Evolutionary conservation across 2,797 vertebrate genomes (phyloP), one percentile per base, ranked within the genome.

Genomic region (Anguilla megastoma): DNA sequence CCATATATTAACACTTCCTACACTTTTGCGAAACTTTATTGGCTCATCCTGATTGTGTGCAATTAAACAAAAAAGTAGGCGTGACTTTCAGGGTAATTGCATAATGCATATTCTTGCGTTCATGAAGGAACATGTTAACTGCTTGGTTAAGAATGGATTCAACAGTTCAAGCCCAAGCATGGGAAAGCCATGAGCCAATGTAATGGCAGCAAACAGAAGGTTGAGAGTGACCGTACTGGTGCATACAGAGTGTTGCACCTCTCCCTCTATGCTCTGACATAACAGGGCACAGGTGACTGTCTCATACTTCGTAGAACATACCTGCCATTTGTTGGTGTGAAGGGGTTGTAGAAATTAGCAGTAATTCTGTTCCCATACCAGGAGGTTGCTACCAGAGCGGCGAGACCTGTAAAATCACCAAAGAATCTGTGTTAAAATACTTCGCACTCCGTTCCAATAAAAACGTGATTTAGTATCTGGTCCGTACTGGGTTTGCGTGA

Each of bases 311-410:
- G 2, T 33, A 33, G n/a, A 79, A 85, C 91, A 91, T 85, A 96
- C 96, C 85, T 96, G 45, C 91, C 0, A n/a, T 96, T 96, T 45
- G 96, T 96, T 0, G 96, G 95, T 45, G 95, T 96, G 33, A 95
- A 94, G 0, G 96, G 96, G 91, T 95, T 16, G 90, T 96, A 96
- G 86, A 97, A 96, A 0, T 96, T 93, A 79, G 88, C 5, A 1
- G 95, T 92, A 88, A 96, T 95, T 79, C 92, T 94, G 88, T 95
- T 85, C 7, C 94, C 96, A 0, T 95, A 97, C 96, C 95, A 96
- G 50, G 93, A 95, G 0, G 95, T 95, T 89, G 94, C 96, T 48
- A 92, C 90, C 74, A 97, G 91, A 84, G 93, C 92, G 4, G 90
- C 89, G 79, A 96, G 24, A 87, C 96, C 96, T 97, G 90, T 86